Evolutionary conservation across 2,113 vertebrate genomes (phyloP).

Genomic region (Phylloscopus trochilus): DNA sequence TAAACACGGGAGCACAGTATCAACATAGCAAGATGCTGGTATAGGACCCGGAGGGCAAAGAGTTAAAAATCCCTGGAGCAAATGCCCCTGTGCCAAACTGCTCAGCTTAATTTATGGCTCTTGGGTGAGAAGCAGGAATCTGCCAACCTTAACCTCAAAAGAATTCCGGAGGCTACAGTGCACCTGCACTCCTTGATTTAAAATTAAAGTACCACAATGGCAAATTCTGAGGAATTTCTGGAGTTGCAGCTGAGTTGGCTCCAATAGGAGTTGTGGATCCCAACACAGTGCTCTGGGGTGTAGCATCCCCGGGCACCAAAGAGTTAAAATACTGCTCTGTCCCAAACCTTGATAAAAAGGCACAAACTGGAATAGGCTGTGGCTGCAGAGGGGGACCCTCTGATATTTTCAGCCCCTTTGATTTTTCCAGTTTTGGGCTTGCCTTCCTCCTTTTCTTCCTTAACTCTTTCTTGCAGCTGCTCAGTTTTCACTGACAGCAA

Average conservation of each 20-base stretch:
- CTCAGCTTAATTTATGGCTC: neutral
- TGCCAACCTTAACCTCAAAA: neutral
- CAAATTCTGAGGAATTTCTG: neutral
- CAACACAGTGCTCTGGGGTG: neutral
- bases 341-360: neutral
- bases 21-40: too few relatives aligned
- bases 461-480: neutral
- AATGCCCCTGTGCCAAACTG: neutral
- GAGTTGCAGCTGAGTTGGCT: neutral
- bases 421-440: neutral
- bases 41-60: neutral
- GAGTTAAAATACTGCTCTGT: neutral
- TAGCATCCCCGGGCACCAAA: neutral
- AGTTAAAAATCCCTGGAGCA: neutral
- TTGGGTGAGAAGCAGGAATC: neutral
- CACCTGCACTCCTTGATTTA: neutral
- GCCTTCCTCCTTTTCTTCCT: neutral
- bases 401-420: neutral
- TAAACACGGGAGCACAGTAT: neutral
- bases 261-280: neutral
- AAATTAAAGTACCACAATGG: neutral
- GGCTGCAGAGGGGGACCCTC: neutral
- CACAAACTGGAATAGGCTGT: neutral
- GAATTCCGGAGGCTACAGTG: neutral
- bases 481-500: neutral